phyloP scores from a whole-genome alignment of 2,888 invertebrate genomes.

The Hipparchia semele region DNA sequence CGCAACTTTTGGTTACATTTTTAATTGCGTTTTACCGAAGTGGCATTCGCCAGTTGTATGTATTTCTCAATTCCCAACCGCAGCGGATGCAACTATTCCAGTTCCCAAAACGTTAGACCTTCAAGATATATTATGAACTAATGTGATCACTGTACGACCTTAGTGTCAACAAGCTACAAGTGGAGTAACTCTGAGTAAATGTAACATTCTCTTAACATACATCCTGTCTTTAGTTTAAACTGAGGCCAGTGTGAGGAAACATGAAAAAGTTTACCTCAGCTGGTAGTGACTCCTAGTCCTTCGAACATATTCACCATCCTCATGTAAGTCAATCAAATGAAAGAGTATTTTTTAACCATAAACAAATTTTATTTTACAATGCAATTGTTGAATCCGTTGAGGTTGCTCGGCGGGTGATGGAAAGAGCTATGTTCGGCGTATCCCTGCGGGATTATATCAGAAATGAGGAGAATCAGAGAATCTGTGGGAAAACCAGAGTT shows the following conservation, averaged over 20 bases:
- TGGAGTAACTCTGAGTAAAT: slow-evolving; percentile 14
- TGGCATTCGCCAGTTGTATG: background rate
- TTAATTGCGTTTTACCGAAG: background rate
- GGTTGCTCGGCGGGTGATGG: no score
- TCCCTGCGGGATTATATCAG: no score
- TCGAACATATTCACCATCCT: slow-evolving; percentile 41
- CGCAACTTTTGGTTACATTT: no score
- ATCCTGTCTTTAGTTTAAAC: slow-evolving; percentile 56
- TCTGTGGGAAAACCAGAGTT: no score
- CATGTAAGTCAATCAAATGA: background rate
- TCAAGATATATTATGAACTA: background rate
- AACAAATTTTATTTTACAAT: no score
- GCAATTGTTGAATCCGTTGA: no score
- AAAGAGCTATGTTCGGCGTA: no score
- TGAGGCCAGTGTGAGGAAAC: slow-evolving; percentile 52
- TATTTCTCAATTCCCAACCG: background rate
- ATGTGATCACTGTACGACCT: background rate
- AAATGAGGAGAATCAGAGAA: no score
- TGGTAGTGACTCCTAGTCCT: slow-evolving; percentile 41
- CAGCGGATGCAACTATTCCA: background rate
- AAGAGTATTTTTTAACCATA: no score
- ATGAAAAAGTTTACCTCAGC: slow-evolving; percentile 51
- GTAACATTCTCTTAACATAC: slow-evolving; percentile 5
- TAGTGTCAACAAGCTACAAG: slow-evolving; percentile 9
- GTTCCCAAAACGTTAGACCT: background rate